These are phyloP conservation scores for Ariolimax columbianus DNA, from an alignment of 2,888 invertebrate genomes.

Conservation along the genomic window DNA sequence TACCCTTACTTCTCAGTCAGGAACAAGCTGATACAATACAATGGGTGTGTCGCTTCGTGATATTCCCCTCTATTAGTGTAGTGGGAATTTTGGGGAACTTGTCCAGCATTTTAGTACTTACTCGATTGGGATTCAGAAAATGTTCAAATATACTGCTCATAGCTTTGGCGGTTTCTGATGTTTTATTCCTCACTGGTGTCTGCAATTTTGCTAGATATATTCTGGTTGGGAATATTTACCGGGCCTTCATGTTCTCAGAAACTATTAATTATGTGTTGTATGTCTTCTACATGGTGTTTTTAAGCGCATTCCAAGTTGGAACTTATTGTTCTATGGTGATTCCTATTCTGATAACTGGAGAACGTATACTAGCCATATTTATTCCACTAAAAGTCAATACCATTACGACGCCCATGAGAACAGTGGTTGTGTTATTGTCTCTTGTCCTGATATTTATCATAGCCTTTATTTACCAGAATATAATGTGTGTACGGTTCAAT, in stretches of 20 bases:
- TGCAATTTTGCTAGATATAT: neutral
- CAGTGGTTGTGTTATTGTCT: neutral
- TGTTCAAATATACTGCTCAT: constrained; percentile 15
- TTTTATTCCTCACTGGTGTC: neutral
- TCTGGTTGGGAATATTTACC: neutral
- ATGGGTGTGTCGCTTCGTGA: neutral
- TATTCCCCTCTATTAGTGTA: neutral
- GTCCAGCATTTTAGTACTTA: neutral
- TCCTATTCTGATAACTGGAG: neutral
- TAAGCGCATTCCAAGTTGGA: neutral
- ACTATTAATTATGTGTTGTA: neutral
- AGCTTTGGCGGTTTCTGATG: neutral
- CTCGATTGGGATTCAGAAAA: neutral
- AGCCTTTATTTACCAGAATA: neutral
- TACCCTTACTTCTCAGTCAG: too few species aligned
- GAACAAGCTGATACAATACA: too few species aligned
- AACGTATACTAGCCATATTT: neutral
- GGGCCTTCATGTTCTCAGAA: neutral
- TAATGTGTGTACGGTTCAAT: neutral
- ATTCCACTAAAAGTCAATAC: neutral
- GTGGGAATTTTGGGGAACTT: neutral
- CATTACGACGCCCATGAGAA: neutral
- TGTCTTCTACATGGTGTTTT: neutral
- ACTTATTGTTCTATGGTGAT: neutral
- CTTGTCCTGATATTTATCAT: neutral